phyloP scores from a whole-genome alignment of 2,113 vertebrate genomes.

The Daubentonia madagascariensis region DNA sequence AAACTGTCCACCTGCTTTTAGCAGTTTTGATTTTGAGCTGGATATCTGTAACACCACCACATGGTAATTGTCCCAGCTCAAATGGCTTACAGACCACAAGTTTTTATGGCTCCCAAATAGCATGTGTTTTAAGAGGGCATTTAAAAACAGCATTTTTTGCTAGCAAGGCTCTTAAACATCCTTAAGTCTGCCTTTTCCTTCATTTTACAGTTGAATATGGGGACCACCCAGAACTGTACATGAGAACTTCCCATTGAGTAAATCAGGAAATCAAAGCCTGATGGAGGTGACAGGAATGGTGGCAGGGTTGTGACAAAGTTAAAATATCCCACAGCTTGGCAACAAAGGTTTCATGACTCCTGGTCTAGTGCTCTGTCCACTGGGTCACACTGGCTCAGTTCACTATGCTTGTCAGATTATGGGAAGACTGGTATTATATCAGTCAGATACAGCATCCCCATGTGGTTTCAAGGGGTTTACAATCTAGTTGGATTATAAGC shows the following conservation, averaged over 20 bases:
- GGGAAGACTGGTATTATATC: background rate
- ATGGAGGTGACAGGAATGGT: background rate
- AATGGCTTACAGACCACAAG: slow-evolving; percentile 36
- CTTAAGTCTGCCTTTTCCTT: background rate
- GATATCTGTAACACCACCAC: slow-evolving; percentile 39
- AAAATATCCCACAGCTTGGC: background rate
- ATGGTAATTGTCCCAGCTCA: slow-evolving; percentile 43
- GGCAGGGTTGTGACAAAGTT: background rate
- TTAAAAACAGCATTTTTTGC: slow-evolving; percentile 32
- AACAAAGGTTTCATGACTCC: background rate
- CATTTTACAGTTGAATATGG: slow-evolving; percentile 28
- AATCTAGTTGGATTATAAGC: slow-evolving; percentile 22
- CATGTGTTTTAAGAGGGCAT: slow-evolving; percentile 35
- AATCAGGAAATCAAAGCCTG: slow-evolving; percentile 8
- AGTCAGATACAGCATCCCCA: background rate
- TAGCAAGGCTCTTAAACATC: background rate
- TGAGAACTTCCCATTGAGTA: background rate
- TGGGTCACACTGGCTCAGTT: background rate
- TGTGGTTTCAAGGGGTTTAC: background rate
- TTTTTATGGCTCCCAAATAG: slow-evolving; percentile 50
- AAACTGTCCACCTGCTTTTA: slow-evolving; percentile 67
- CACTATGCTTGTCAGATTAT: background rate
- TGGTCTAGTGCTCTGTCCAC: background rate
- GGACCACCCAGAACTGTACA: background rate
- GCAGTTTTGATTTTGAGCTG: slow-evolving; percentile 61